Conservation (phyloP, 2,888 invertebrate genomes). For the Augiades crinisus region DNA sequence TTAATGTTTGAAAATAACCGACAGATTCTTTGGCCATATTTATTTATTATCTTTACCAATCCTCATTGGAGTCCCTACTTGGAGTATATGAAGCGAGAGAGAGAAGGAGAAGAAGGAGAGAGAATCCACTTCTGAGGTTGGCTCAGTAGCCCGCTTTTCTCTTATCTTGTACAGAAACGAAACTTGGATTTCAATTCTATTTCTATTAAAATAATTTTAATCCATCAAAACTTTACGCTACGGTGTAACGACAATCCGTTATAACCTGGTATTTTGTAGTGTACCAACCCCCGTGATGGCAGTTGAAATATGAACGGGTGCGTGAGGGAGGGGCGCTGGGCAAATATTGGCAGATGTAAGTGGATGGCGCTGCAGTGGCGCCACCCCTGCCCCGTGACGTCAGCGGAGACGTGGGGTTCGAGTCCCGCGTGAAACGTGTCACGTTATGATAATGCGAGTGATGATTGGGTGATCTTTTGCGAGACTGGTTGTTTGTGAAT, state of each 20-base stretch:
- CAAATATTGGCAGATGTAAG: slow-evolving; percentile 85
- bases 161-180: too few species aligned
- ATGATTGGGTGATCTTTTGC: slow-evolving; percentile 1
- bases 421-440: not conserved
- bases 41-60: too few species aligned
- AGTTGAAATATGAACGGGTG: slow-evolving; percentile 78
- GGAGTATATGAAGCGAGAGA: too few species aligned
- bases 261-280: slow-evolving; percentile 63
- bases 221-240: slow-evolving; percentile 33
- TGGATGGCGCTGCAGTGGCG: slow-evolving; percentile 80
- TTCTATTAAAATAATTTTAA: too few species aligned
- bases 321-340: slow-evolving; percentile 67
- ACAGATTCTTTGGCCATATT: too few species aligned
- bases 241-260: slow-evolving; percentile 42
- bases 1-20: too few species aligned
- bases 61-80: too few species aligned
- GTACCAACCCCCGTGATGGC: slow-evolving; percentile 67
- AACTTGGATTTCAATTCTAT: too few species aligned
- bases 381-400: slow-evolving; percentile 63
- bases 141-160: too few species aligned
- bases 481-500: not conserved
- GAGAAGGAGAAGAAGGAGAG: too few species aligned
- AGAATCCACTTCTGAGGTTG: too few species aligned
- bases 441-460: slow-evolving; percentile 4
- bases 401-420: slow-evolving; percentile 37